These are phyloP conservation scores for Oncorhynchus keta DNA, from an alignment of 2,113 vertebrate species.

Conservation along the genomic window DNA sequence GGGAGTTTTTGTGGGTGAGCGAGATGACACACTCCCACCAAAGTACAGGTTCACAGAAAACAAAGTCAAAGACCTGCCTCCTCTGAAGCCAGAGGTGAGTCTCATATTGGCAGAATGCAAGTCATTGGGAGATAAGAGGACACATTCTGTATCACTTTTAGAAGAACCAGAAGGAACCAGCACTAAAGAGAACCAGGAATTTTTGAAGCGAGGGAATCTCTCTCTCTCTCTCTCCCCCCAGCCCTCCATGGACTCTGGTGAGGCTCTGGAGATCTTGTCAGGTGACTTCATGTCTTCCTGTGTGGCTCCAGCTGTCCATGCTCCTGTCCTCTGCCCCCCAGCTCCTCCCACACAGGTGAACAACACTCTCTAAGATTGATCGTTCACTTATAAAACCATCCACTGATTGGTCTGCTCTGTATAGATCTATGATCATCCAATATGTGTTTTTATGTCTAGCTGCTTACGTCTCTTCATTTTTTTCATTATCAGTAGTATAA, in stretches of 20 bases:
- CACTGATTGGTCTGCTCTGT: background rate
- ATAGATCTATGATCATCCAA: no score
- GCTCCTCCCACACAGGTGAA: conserved; percentile 48
- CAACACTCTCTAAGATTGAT: background rate
- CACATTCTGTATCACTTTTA: no score
- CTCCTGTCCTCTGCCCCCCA: conserved; percentile 19
- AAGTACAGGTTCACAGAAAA: conserved; percentile 61
- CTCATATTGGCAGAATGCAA: background rate
- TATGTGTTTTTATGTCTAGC: background rate
- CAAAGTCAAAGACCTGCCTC: conserved; percentile 48
- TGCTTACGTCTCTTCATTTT: no score
- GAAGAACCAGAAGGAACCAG: no score
- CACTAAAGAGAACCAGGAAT: no score
- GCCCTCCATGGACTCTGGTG: conserved; percentile 35
- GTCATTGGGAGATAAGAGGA: background rate
- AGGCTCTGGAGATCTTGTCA: conserved; percentile 47
- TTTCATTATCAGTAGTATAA: no score
- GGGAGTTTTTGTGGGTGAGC: conserved; percentile 68
- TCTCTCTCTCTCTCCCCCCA: background rate
- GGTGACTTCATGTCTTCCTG: conserved; percentile 33
- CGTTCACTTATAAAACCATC: background rate
- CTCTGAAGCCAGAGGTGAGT: conserved; percentile 63
- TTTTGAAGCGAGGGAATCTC: background rate
- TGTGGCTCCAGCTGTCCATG: conserved; percentile 5
- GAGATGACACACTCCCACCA: conserved; percentile 61